Base-by-base conservation (phyloP, 2,888 invertebrate species). In the Melolontha melolontha region DNA sequence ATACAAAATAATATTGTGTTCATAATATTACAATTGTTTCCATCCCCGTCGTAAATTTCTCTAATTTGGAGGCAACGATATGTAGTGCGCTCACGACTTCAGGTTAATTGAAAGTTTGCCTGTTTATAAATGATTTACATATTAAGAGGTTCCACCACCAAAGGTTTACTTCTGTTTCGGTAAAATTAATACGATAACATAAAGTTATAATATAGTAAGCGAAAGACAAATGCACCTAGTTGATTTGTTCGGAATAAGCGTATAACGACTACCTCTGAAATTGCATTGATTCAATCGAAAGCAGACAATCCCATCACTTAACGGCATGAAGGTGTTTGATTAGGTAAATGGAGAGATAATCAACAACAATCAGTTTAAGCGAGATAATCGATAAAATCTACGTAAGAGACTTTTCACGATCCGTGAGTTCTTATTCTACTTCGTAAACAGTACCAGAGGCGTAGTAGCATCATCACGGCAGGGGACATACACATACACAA, bases 301-400 rank as follows among this genome's bases (percentile, higher is more conserved):
- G 17, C 11, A 11, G 11, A 1, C 47, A 14, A 14, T 47, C 2
- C 40, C 10, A 55, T 14, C 17, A n/a, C 29, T 12, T 41, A 55
- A 55, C 40, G 40, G 40, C 51, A 29, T 29, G 22, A 54, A 54
- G 67, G 63, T 50, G 55, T 68, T 47, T 42, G 52, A 62, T 62
- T 62, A 52, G 29, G 17, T 62, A 63, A 63, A 62, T 62, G 63
- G 50, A 39, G 29, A 63, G 55, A 54, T 55, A 54, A 50, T 40
- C 42, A 57, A n/a, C 57, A 11, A 44, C 57, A 44, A 57, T 57
- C 57, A 14, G 42, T 42, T 11, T 10, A 22, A 50, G 16, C 49
- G 22, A 50, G 11, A 50, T 50, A 50, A 50, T 50, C 50, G 17
- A 47, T 47, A 12, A 47, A 12, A 47, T 14, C 34, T 34, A 34